phyloP scores from a whole-genome alignment of 2,888 invertebrate genomes.

The Nycteola revayana region DNA sequence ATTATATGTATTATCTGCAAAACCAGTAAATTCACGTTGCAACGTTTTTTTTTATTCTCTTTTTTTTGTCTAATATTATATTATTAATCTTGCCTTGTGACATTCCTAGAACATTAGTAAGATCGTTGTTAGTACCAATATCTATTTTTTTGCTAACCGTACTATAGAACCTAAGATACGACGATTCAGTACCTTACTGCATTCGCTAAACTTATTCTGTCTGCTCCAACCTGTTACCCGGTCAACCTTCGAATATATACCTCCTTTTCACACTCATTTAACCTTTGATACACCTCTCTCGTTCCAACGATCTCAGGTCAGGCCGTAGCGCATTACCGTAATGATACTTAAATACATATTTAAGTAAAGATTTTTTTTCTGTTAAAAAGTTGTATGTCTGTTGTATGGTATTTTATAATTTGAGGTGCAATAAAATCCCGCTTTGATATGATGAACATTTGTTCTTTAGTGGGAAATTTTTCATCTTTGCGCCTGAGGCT shows the following conservation, averaged over 20 bases:
- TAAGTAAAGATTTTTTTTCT: conserved; percentile 76
- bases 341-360: conserved; percentile 81
- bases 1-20: too few species aligned
- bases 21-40: too few species aligned
- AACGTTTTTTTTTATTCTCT: too few species aligned
- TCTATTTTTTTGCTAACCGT: too few species aligned
- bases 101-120: too few species aligned
- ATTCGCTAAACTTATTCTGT: conserved; percentile 72
- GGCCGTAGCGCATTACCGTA: conserved; percentile 72
- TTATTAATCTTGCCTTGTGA: too few species aligned
- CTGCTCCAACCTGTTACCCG: conserved; percentile 78
- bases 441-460: conserved; percentile 21
- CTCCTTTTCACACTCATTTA: conserved; percentile 41
- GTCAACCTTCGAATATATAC: conserved; percentile 61
- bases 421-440: conserved; percentile 22
- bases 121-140: too few species aligned
- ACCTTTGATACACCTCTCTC: conserved; percentile 40
- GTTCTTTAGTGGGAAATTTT: too few species aligned
- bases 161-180: conserved; percentile 54
- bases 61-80: too few species aligned
- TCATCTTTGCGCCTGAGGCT: too few species aligned
- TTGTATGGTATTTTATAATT: conserved; percentile 38
- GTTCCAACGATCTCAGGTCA: conserved; percentile 65
- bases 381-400: conserved; percentile 58
- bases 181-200: conserved; percentile 65